Conservation (phyloP, 2,888 invertebrate species). For the Spatulosminthurus flaviceps region DNA sequence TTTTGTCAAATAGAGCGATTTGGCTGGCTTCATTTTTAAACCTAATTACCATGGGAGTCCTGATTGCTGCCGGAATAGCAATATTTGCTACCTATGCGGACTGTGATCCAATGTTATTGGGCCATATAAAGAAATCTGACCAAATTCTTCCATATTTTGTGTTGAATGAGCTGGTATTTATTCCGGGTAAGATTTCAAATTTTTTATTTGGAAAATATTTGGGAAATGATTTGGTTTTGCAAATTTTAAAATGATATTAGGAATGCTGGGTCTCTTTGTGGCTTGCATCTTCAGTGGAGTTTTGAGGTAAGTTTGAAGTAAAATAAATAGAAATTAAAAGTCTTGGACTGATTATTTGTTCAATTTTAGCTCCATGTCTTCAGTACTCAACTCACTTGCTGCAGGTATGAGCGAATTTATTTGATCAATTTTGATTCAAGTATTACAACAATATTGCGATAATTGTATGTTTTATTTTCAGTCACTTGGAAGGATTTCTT, state of each 20-base stretch:
- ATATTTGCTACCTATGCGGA: too few relatives aligned
- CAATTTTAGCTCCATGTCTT: too few relatives aligned
- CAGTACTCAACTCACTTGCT: too few relatives aligned
- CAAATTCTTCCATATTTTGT: too few relatives aligned
- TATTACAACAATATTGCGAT: neutral
- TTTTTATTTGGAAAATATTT: too few relatives aligned
- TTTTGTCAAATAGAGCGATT: conserved; percentile 50
- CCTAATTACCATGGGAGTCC: conserved; percentile 5
- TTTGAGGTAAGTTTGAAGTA: conserved; percentile 51
- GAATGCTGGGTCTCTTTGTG: conserved; percentile 59
- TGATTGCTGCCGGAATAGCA: neutral
- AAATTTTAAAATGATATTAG: neutral
- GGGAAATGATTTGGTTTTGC: neutral
- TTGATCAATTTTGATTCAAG: too few relatives aligned
- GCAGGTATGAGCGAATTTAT: neutral
- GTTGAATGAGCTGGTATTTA: too few relatives aligned
- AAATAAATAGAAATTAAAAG: too few relatives aligned
- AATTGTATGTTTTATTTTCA: too few relatives aligned
- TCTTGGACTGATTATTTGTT: neutral
- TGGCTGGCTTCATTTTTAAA: conserved; percentile 51
- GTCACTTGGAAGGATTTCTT: conserved; percentile 61
- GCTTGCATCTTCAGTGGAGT: conserved; percentile 58
- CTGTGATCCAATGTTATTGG: too few relatives aligned
- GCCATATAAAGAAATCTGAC: too few relatives aligned
- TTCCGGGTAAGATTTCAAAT: too few relatives aligned